Percentiles rank a stretch among this genome's conserved stretches.
Evolutionary conservation across 2,888 invertebrate species (phyloP).

Genomic region (Agrypnus murinus): DNA sequence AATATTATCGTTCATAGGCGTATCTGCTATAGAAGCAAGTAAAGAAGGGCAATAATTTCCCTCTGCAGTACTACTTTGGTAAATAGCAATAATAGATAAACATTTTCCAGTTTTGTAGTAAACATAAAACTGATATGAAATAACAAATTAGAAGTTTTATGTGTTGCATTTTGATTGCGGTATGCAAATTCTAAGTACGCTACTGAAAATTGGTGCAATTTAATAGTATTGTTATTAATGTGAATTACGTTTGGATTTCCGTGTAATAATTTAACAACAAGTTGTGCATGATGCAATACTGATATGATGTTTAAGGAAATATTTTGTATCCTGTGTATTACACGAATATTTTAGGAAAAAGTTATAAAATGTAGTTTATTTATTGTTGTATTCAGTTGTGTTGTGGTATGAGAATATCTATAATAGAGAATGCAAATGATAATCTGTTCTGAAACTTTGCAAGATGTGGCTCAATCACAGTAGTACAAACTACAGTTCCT

Average conservation of each 20-base stretch:
- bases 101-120: background rate
- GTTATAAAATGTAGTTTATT: too few relatives aligned
- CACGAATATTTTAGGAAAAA: too few relatives aligned
- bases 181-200: slow-evolving; percentile 1
- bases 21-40: slow-evolving; percentile 22
- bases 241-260: slow-evolving; percentile 15
- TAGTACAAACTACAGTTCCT: too few relatives aligned
- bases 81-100: slow-evolving; percentile 3
- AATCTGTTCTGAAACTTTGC: too few relatives aligned
- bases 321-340: slow-evolving; percentile 11
- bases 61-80: background rate
- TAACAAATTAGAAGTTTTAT: background rate
- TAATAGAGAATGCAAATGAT: too few relatives aligned
- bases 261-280: slow-evolving; percentile 19
- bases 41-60: slow-evolving; percentile 1
- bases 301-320: slow-evolving; percentile 17
- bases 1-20: slow-evolving; percentile 22
- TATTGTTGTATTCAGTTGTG: too few relatives aligned
- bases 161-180: background rate
- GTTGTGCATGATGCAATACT: slow-evolving; percentile 4
- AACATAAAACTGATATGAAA: background rate
- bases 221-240: slow-evolving; percentile 7
- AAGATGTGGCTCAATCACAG: too few relatives aligned
- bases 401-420: too few relatives aligned
- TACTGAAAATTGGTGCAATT: background rate